Percentiles rank a stretch among this genome's conserved stretches.
phyloP scores from a whole-genome alignment of 2,797 vertebrate genomes.

The Australoheros facetus region DNA sequence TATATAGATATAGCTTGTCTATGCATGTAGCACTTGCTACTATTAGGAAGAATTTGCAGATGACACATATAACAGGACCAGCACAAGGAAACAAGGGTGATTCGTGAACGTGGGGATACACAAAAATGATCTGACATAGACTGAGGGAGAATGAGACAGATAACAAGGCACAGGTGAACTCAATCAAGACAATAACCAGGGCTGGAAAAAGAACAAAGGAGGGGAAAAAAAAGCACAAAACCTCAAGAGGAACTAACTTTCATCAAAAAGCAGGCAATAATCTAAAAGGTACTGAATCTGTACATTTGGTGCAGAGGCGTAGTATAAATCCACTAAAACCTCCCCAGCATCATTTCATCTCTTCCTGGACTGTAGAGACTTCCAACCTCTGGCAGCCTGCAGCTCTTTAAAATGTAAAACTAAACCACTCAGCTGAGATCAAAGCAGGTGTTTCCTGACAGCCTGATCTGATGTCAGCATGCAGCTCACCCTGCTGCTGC shows the following conservation, averaged over 20 bases:
- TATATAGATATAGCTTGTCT: neutral
- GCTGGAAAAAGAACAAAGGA: neutral
- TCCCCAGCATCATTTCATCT: slow-evolving; percentile 26
- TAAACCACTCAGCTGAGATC: slow-evolving; percentile 37
- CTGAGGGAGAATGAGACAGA: neutral
- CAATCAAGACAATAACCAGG: neutral
- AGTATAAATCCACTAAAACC: neutral
- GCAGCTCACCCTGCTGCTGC: slow-evolving; percentile 24
- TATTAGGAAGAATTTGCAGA: neutral
- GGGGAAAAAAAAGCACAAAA: neutral
- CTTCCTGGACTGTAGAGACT: slow-evolving; percentile 16
- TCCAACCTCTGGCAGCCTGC: slow-evolving; percentile 20
- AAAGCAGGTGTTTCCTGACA: slow-evolving; percentile 52
- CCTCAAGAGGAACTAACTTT: neutral
- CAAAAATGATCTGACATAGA: neutral
- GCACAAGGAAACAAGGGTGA: neutral
- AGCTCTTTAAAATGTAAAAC: slow-evolving; percentile 51
- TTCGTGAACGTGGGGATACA: neutral
- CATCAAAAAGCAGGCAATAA: neutral
- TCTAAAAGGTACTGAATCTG: neutral
- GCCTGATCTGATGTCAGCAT: slow-evolving; percentile 43
- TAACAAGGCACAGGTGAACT: neutral
- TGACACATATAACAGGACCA: neutral
- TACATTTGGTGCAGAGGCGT: neutral
- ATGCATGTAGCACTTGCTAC: neutral